phyloP scores from a whole-genome alignment of 2,113 vertebrate genomes.

The Cavia porcellus region DNA sequence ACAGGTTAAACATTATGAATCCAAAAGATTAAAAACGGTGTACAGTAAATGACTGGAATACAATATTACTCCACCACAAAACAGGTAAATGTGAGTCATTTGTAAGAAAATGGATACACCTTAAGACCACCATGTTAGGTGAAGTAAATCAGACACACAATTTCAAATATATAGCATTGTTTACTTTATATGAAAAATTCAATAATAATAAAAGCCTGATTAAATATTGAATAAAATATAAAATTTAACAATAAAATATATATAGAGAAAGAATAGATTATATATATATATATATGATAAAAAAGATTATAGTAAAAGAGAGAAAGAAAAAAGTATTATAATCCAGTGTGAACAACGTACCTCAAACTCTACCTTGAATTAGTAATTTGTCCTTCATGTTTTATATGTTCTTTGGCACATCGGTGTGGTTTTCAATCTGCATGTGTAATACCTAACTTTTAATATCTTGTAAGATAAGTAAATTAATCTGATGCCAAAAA shows the following conservation, averaged over 20 bases:
- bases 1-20: not conserved
- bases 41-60: not conserved
- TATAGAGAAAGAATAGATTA: no score
- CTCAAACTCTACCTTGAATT: not conserved
- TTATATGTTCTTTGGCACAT: not conserved
- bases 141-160: not conserved
- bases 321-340: not conserved
- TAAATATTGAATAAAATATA: not conserved
- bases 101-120: not conserved
- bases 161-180: not conserved
- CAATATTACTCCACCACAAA: not conserved
- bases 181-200: not conserved
- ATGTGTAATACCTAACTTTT: not conserved
- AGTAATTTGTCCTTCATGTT: not conserved
- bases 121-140: not conserved
- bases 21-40: not conserved
- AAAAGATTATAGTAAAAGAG: not conserved
- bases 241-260: no score
- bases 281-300: no score
- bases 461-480: not conserved
- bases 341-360: not conserved
- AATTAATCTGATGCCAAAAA: not conserved
- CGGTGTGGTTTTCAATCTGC: not conserved
- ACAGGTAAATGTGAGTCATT: not conserved
- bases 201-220: not conserved